A percentile compares a stretch with the other conserved stretches of the same genome.
phyloP scores from a whole-genome alignment of 2,797 vertebrate species.

The Paguma larvata region DNA sequence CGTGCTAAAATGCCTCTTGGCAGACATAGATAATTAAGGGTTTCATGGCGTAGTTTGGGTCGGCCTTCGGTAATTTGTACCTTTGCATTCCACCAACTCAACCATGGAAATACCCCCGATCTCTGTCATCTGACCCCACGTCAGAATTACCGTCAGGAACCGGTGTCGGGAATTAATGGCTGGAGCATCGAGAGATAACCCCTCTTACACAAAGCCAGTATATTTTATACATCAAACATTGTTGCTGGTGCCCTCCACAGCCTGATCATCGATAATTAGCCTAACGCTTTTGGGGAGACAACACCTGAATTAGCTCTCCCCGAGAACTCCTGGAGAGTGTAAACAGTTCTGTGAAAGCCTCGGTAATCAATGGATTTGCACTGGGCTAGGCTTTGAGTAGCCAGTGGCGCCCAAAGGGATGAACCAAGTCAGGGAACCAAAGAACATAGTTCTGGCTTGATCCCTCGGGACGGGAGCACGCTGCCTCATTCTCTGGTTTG shows the following conservation, averaged over 20 bases:
- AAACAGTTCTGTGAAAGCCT: neutral
- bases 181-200: neutral
- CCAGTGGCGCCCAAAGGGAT: neutral
- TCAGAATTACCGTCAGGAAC: neutral
- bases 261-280: neutral
- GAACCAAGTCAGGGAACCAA: neutral
- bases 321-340: neutral
- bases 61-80: slow-evolving; percentile 65
- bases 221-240: neutral
- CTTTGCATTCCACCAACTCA: slow-evolving; percentile 24
- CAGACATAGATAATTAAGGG: slow-evolving; percentile 9
- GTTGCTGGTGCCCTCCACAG: neutral
- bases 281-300: neutral
- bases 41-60: slow-evolving; percentile 48
- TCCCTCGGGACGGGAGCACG: accelerated
- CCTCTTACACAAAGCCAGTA: neutral
- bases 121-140: slow-evolving; percentile 37
- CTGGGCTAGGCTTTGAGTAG: neutral
- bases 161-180: neutral
- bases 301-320: neutral
- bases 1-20: neutral
- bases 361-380: neutral
- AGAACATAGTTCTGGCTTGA: neutral
- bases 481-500: neutral
- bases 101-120: neutral